phyloP scores from a whole-genome alignment of 2,113 vertebrate genomes.

The Trinectes maculatus region DNA sequence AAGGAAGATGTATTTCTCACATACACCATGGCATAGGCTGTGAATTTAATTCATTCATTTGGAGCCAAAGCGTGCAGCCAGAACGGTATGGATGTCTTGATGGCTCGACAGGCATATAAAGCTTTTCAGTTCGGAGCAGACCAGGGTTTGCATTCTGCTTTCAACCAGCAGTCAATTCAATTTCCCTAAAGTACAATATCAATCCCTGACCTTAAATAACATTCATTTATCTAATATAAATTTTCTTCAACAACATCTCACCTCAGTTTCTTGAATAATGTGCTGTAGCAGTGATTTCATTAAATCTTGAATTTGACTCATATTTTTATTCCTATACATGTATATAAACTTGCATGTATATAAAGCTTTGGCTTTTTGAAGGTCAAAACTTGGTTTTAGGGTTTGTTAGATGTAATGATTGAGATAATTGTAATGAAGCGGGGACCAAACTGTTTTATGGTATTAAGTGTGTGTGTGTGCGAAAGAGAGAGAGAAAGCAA shows the following conservation, averaged over 20 bases:
- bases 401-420: not conserved
- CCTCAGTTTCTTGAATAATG: no score
- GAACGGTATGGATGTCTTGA: not conserved
- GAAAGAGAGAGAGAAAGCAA: not conserved
- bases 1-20: not conserved
- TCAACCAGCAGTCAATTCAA: not conserved
- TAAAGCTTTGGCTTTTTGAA: not conserved
- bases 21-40: not conserved
- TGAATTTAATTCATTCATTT: slow-evolving; percentile 18
- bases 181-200: not conserved
- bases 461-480: not conserved
- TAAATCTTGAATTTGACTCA: no score
- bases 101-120: not conserved
- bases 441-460: no score
- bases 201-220: not conserved
- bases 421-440: not conserved
- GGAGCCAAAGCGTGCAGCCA: not conserved
- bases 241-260: no score
- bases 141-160: not conserved
- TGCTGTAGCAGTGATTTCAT: no score
- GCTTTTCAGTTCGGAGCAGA: not conserved
- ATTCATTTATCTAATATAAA: no score
- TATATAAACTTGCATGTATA: not conserved
- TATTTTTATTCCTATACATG: no score
- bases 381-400: not conserved